Conservation (phyloP, 2,888 invertebrate species). For the Choristoneura rosaceana region DNA sequence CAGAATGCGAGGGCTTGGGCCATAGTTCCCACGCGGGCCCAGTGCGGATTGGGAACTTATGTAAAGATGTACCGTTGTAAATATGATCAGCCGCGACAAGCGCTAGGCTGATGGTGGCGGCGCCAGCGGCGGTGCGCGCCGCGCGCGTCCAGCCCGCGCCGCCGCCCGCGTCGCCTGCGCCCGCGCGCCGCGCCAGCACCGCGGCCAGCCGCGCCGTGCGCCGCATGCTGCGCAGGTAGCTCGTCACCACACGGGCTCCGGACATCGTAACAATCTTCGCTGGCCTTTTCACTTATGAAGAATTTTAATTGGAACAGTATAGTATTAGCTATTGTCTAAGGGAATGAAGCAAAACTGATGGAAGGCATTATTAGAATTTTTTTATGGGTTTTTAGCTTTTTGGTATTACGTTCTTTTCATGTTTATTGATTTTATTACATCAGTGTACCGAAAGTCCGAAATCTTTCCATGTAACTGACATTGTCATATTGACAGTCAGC, state of each 20-base stretch:
- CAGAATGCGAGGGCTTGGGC: too few species aligned
- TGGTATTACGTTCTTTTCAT: conserved; percentile 9
- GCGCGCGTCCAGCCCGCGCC: conserved; percentile 27
- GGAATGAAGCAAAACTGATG: not conserved
- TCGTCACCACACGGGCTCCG: conserved; percentile 43
- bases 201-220: conserved; percentile 53
- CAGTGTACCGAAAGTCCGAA: not conserved
- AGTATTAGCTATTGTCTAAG: not conserved
- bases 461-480: conserved; percentile 7
- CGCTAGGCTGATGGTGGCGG: conserved; percentile 66
- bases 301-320: not conserved
- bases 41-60: too few species aligned
- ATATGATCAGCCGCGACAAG: conserved; percentile 72
- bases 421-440: conserved; percentile 19
- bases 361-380: conserved; percentile 17
- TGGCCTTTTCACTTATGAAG: not conserved
- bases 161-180: conserved; percentile 42
- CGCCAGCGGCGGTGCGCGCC: conserved; percentile 50
- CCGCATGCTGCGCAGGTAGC: conserved; percentile 47
- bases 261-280: conserved; percentile 34
- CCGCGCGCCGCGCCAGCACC: conserved; percentile 48
- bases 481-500: conserved; percentile 11
- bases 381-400: not conserved
- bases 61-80: conserved; percentile 71
- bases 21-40: too few species aligned